phyloP scores from a whole-genome alignment of 2,888 invertebrate species.

The Drosophila mimetica region DNA sequence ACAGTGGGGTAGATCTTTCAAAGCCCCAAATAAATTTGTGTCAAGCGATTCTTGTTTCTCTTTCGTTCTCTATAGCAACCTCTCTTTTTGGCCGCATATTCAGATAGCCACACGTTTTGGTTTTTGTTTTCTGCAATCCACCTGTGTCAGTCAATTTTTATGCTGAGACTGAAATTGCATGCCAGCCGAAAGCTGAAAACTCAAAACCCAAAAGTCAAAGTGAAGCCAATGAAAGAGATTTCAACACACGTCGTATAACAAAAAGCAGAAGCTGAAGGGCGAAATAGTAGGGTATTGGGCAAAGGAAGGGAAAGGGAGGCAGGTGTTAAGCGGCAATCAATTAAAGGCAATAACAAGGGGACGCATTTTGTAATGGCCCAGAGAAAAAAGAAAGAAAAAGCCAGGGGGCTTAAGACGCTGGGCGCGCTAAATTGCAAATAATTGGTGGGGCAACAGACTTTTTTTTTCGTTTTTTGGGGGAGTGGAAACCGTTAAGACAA shows the following conservation, averaged over 20 bases:
- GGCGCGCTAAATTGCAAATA: slow-evolving; percentile 66
- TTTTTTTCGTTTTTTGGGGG: slow-evolving; percentile 11
- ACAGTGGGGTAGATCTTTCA: slow-evolving; percentile 19
- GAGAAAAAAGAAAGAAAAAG: slow-evolving; percentile 36
- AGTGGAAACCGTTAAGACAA: slow-evolving; percentile 25
- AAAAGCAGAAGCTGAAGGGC: slow-evolving; percentile 34
- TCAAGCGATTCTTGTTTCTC: slow-evolving; percentile 54
- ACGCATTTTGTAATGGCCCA: slow-evolving; percentile 62
- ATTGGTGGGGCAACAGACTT: slow-evolving; percentile 43
- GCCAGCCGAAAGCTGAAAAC: slow-evolving; percentile 24
- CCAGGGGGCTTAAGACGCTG: slow-evolving; percentile 24
- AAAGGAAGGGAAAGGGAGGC: slow-evolving; percentile 3
- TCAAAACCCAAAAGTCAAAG: slow-evolving; percentile 20
- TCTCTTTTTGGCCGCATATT: slow-evolving; percentile 19
- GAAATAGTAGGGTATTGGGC: background rate
- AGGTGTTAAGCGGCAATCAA: slow-evolving; percentile 64
- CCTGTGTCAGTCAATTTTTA: slow-evolving; percentile 66
- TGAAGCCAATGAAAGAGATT: slow-evolving; percentile 37
- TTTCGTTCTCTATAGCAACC: slow-evolving; percentile 23
- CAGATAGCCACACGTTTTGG: slow-evolving; percentile 33
- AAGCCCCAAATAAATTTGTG: slow-evolving; percentile 51
- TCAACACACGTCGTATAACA: slow-evolving; percentile 32
- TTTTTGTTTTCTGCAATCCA: slow-evolving; percentile 51
- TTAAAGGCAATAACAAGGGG: slow-evolving; percentile 62
- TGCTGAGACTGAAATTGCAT: slow-evolving; percentile 72